Evolutionary conservation across 2,113 vertebrate species (phyloP).

Genomic region (Callopanchax toddi): DNA sequence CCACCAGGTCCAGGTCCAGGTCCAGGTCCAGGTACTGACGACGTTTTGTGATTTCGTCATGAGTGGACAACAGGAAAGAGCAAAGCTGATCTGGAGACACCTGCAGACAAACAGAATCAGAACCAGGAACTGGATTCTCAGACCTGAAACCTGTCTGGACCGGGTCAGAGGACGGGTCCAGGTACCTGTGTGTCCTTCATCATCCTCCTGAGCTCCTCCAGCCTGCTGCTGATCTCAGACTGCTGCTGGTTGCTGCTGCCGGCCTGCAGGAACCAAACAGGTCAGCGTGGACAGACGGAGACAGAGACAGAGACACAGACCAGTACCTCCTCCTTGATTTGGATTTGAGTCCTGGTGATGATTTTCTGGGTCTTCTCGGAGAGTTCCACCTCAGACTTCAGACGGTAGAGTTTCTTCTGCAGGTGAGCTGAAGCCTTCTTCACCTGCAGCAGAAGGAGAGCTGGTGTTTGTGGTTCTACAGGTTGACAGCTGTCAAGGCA

Average conservation of each 20-base stretch:
- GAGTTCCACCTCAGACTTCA: constrained; percentile 47
- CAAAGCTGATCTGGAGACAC: constrained; percentile 42
- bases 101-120: constrained; percentile 37
- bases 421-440: constrained; percentile 22
- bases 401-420: constrained; percentile 46
- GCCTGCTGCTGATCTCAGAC: constrained; percentile 24
- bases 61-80: constrained; percentile 29
- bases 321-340: constrained; percentile 53
- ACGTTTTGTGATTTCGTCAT: constrained; percentile 33
- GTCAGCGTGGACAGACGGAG: neutral
- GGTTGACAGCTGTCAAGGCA: too few relatives aligned
- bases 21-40: constrained; percentile 51
- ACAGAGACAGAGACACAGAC: neutral
- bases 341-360: constrained; percentile 24
- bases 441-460: constrained; percentile 37
- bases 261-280: constrained; percentile 24
- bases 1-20: constrained; percentile 40
- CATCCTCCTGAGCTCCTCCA: constrained; percentile 48
- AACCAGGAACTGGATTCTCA: neutral
- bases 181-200: constrained; percentile 33
- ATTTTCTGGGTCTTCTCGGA: constrained; percentile 27
- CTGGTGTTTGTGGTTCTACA: too few relatives aligned
- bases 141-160: neutral
- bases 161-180: neutral
- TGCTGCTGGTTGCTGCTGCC: constrained; percentile 55